Evolutionary conservation across 1,140 invertebrate genomes (phyloP), one percentile per base, ranked within the genome.

Genomic region (Drusus annulatus): DNA sequence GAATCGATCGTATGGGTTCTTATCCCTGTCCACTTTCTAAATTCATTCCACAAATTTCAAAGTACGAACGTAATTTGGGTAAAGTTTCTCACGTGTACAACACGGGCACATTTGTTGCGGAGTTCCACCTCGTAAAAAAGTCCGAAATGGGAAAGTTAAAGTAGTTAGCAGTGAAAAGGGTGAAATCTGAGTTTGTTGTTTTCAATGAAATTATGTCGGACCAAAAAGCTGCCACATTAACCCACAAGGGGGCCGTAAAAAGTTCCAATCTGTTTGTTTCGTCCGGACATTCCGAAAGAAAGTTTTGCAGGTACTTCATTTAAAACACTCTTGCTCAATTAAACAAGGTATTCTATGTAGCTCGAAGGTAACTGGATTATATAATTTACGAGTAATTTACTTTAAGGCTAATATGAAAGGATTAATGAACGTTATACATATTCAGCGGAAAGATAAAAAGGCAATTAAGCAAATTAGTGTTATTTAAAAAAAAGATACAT

Each of bases 141-240:
- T 28, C 62, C 62, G 62, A 65, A 65, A 65, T 28, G 62, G 21
- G 62, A 65, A 75, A 75, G 51, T 58, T 75, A 58, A 54, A 58
- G 71, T 75, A 56, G 50, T 75, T 52, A 75, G 75, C 75, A 31
- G 36, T 77, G 75, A 77, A 77, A 77, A 77, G 75, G 75, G 75
- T 77, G 36, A 77, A 77, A 77, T 77, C 75, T 77, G 75, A 60
- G 75, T 77, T 77, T 77, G 75, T 77, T 77, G 75, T 77, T 77
- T 65, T 63, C 75, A 77, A 77, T 77, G 60, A 65, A 63, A 77
- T 77, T 77, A 77, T 77, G 75, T 77, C 15, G 28, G 71, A 75
- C 36, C 50, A 75, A 75, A 75, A 75, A 75, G 71, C 71, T 75
- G 25, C 71, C 17, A 52, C 52, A n/a, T 19, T 52, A 54, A 54